Percentiles rank a stretch among this genome's conserved stretches.
These are phyloP conservation scores for Paraescarpia echinospica DNA, from an alignment of 1,140 invertebrate species.

Conservation along the genomic window DNA sequence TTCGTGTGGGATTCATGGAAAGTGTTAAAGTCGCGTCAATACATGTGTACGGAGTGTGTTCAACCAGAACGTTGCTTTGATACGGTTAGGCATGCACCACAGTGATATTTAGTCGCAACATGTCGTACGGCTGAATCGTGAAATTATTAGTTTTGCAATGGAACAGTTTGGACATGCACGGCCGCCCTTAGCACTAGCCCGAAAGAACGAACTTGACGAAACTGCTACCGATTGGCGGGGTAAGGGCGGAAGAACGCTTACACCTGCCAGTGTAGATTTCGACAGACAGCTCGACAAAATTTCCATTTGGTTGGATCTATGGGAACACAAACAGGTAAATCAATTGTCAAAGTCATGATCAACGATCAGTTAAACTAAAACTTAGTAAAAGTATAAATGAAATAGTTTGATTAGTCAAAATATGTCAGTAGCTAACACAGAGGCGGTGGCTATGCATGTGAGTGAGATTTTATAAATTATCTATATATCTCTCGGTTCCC, in stretches of 20 bases:
- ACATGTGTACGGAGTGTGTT: neutral
- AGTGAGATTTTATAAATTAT: neutral
- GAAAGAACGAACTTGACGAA: neutral
- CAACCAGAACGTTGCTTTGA: neutral
- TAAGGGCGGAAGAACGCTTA: slow-evolving; percentile 43
- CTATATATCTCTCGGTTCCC: neutral
- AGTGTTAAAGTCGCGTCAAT: neutral
- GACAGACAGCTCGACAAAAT: slow-evolving; percentile 52
- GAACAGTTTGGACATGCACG: neutral
- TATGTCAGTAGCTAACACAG: neutral
- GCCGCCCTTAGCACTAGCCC: neutral
- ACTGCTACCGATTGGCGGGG: slow-evolving; percentile 38
- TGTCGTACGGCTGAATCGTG: neutral
- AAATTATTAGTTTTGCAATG: neutral
- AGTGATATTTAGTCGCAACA: neutral
- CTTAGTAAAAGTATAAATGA: no score
- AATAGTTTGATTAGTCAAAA: neutral
- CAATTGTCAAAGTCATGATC: neutral
- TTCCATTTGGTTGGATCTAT: slow-evolving; percentile 47
- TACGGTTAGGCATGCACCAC: neutral
- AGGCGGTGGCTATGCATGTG: neutral
- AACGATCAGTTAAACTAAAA: neutral
- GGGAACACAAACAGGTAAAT: slow-evolving; percentile 48
- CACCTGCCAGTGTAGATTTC: slow-evolving; percentile 46
- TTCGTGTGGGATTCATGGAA: neutral